These are phyloP conservation scores for Cnemophilus loriae DNA, from an alignment of 2,113 vertebrate species.

Conservation along the genomic window DNA sequence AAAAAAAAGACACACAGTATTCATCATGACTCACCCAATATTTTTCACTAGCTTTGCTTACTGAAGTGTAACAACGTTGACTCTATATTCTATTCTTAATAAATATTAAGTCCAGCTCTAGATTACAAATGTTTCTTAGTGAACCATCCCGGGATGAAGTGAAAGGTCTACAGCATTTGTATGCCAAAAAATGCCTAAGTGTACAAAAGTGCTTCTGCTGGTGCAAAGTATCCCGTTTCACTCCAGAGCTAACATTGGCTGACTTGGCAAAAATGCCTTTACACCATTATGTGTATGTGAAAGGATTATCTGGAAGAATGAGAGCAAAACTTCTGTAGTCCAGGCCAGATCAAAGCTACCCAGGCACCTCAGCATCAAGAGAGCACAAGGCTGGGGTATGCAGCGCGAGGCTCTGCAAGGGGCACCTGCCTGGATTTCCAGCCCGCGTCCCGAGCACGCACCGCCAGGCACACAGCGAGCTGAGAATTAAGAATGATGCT, in stretches of 20 bases:
- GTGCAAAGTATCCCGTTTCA: background rate
- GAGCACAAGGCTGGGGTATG: rapidly evolving
- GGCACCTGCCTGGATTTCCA: background rate
- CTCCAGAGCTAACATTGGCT: background rate
- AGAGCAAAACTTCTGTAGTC: background rate
- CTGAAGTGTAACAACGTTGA: background rate
- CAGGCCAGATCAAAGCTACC: background rate
- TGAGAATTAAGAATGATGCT: background rate
- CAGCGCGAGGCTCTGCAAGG: rapidly evolving
- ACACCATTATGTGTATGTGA: background rate
- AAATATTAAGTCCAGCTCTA: background rate
- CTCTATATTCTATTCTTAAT: background rate
- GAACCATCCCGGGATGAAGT: background rate
- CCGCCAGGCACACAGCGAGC: background rate
- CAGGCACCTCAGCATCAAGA: background rate
- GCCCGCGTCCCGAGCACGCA: rapidly evolving
- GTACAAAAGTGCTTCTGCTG: background rate
- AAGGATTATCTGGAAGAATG: background rate
- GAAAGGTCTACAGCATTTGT: background rate
- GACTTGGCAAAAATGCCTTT: background rate
- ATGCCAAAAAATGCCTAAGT: background rate
- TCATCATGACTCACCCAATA: constrained; percentile 22
- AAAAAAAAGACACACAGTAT: background rate
- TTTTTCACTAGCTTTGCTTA: constrained; percentile 31
- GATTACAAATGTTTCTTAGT: background rate